Base-by-base conservation (phyloP, 2,113 vertebrate species). In the Campylorhamphus procurvoides region DNA sequence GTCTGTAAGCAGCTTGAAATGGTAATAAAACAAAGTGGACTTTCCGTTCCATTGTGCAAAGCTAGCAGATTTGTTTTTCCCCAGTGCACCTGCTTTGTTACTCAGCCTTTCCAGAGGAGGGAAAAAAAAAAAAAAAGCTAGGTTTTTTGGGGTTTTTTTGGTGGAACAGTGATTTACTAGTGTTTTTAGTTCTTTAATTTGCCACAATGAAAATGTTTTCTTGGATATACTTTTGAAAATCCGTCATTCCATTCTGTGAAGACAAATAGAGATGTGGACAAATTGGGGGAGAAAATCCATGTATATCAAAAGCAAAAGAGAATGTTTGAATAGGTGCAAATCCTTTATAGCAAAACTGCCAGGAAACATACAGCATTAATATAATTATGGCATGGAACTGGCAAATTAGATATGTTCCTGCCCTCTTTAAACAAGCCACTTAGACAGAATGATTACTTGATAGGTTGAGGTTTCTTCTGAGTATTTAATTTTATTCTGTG, bases 61-160 rank as follows among this genome's bases (percentile, higher is more conserved):
- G 62, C 89, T 87, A 96, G 87, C 89, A 96, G 71, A 96, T 94
- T 53, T 93, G 53, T 71, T 97, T 96, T 96, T 85, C 63, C 68
- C 39, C 42, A 66, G 22, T 89, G 59, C 91, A 96, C 94, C 93
- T 95, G 94, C 71, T 94, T 94, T 82, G 62, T 87, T 94, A 67
- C 66, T 92, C 42, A 96, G 50, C 25, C 71, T 87, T 93, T 94
- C 62, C 40, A 69, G 49, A 71, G 35, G 24, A 58, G 39, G 6
- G 19, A 46, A 19, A 46, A 12, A 44, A 7, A 19, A 46, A 19
- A 46, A 12, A 75, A 44, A 10, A 13, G 1, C 7, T 6, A 8
- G 8, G 5, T 40, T 40, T 76, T 59, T 75, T 55, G n/a, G n/a
- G n/a, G n/a, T n/a, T 55, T 67, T 68, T 40, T 29, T 84, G 0